These are phyloP conservation scores for Thamnaconus septentrionalis DNA, from an alignment of 2,113 vertebrate genomes.

Conservation along the genomic window DNA sequence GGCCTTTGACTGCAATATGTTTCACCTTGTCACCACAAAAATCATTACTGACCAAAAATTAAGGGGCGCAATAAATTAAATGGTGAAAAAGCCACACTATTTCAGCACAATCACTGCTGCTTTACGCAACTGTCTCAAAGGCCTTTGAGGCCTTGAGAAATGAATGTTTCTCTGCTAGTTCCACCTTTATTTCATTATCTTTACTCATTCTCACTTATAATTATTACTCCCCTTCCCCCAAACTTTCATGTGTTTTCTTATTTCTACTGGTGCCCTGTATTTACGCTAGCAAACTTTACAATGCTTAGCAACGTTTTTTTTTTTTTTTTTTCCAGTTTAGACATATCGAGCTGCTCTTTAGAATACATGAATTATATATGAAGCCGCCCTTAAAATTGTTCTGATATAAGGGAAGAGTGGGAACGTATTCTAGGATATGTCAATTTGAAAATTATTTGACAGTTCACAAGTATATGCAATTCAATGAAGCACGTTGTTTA, in stretches of 20 bases:
- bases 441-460: conserved; percentile 24
- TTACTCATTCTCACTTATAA: conserved; percentile 9
- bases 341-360: conserved; percentile 42
- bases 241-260: not conserved
- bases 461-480: conserved; percentile 15
- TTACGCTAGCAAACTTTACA: conserved; percentile 19
- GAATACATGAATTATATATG: conserved; percentile 9
- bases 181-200: not conserved
- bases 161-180: conserved; percentile 44
- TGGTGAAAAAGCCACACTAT: conserved; percentile 39
- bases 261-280: conserved; percentile 11
- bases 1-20: conserved; percentile 65
- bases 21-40: conserved; percentile 43
- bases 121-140: conserved; percentile 45
- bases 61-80: conserved; percentile 64
- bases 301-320: not conserved
- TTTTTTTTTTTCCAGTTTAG: conserved; percentile 28
- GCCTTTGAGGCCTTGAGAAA: conserved; percentile 36
- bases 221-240: not conserved
- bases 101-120: conserved; percentile 70
- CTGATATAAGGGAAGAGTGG: conserved; percentile 5
- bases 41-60: conserved; percentile 69
- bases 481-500: conserved; percentile 26
- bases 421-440: conserved; percentile 21
- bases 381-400: conserved; percentile 23